A percentile compares a stretch with the other conserved stretches of the same genome.
Conservation (phyloP, 2,113 vertebrate species). For the Oophaga pumilio region DNA sequence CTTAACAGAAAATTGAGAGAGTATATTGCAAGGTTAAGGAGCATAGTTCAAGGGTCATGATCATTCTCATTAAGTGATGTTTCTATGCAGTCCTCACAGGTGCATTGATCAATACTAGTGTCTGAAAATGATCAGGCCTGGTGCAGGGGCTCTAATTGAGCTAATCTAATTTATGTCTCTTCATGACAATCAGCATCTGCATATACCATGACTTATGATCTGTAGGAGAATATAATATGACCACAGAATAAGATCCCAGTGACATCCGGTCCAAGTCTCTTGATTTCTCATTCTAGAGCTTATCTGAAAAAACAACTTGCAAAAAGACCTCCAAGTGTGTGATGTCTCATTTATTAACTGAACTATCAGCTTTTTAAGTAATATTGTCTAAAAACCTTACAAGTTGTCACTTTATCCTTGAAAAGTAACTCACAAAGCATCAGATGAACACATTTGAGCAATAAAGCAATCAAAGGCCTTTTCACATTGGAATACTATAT, state of each 20-base stretch:
- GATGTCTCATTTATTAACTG: slow-evolving; percentile 16
- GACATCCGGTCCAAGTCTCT: slow-evolving; percentile 58
- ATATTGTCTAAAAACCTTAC: neutral
- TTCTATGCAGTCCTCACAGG: slow-evolving; percentile 71
- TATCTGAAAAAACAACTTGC: neutral
- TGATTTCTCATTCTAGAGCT: neutral
- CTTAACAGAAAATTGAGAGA: slow-evolving; percentile 75
- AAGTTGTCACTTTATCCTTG: neutral
- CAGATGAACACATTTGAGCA: too few species aligned
- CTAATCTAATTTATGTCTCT: slow-evolving; percentile 67
- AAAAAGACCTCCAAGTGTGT: neutral
- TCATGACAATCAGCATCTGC: slow-evolving; percentile 68
- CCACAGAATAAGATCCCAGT: slow-evolving; percentile 64
- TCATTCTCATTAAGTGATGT: slow-evolving; percentile 75
- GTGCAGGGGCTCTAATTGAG: slow-evolving; percentile 74
- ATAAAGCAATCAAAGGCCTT: neutral
- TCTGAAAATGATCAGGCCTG: slow-evolving; percentile 71
- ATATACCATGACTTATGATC: slow-evolving; percentile 59
- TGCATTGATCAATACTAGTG: slow-evolving; percentile 73
- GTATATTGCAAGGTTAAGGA: slow-evolving; percentile 70
- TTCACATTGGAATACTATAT: neutral
- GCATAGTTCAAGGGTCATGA: slow-evolving; percentile 70
- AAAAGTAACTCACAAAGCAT: neutral
- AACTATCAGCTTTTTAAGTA: neutral
- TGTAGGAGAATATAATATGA: slow-evolving; percentile 62